phyloP scores from a whole-genome alignment of 2,797 vertebrate species.

The Malurus splendens region DNA sequence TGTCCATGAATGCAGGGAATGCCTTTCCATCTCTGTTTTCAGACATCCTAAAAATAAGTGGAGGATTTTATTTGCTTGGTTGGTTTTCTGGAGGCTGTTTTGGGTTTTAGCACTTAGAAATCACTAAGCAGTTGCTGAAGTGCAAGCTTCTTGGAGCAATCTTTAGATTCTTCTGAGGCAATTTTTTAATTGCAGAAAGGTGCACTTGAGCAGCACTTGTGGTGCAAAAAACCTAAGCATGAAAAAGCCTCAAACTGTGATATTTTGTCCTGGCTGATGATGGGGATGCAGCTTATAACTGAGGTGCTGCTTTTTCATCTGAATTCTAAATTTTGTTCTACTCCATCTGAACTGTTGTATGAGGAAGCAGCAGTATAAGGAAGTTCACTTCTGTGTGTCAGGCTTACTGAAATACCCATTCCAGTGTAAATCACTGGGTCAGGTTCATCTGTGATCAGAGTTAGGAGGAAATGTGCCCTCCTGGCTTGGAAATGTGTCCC shows the following conservation, averaged over 20 bases:
- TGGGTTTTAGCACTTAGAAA: neutral
- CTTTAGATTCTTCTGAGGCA: neutral
- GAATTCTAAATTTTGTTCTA: neutral
- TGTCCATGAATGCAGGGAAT: neutral
- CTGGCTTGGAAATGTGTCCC: rapidly evolving
- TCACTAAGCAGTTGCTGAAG: neutral
- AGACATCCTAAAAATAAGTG: neutral
- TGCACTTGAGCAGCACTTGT: neutral
- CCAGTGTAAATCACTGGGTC: neutral
- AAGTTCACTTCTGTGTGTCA: neutral
- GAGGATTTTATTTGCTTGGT: neutral
- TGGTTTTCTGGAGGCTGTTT: neutral
- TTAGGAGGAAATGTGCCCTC: neutral
- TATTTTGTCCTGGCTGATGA: neutral
- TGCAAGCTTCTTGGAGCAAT: neutral
- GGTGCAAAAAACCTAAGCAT: neutral
- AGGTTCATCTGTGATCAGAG: neutral
- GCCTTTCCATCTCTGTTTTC: neutral
- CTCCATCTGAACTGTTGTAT: neutral
- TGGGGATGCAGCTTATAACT: neutral
- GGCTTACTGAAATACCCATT: neutral
- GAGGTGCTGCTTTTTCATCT: neutral
- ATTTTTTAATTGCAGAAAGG: neutral
- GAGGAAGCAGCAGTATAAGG: neutral
- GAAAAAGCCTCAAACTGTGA: neutral